Conservation (phyloP, 2,113 vertebrate species). For the Mirza zaza region DNA sequence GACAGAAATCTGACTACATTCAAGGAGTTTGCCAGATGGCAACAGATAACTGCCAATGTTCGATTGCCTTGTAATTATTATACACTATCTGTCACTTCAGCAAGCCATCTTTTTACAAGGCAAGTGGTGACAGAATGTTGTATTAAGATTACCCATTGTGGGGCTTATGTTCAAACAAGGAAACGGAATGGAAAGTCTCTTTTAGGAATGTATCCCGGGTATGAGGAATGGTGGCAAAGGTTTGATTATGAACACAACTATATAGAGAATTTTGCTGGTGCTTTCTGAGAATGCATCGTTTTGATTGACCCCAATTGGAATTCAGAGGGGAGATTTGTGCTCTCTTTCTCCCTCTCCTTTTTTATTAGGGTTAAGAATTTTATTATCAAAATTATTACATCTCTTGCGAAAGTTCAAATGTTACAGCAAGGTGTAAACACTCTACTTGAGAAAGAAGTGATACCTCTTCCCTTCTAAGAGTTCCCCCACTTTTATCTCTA, state of each 20-base stretch:
- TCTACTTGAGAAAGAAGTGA: slow-evolving; percentile 90
- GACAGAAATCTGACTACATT: slow-evolving; percentile 68
- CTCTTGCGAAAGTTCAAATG: slow-evolving; percentile 94
- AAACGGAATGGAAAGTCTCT: slow-evolving; percentile 33
- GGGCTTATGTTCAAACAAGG: slow-evolving; percentile 46
- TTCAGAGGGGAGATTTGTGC: background rate
- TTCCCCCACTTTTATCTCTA: background rate
- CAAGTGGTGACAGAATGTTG: slow-evolving; percentile 51
- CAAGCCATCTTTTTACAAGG: slow-evolving; percentile 54
- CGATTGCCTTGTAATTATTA: slow-evolving; percentile 64
- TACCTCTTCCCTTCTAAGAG: slow-evolving; percentile 82
- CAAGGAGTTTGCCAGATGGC: slow-evolving; percentile 63
- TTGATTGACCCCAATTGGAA: background rate
- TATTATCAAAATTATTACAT: slow-evolving; percentile 99
- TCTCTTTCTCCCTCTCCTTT: background rate
- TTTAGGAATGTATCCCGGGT: background rate
- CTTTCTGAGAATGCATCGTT: background rate
- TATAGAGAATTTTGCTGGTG: background rate
- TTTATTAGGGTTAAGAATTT: slow-evolving; percentile 94
- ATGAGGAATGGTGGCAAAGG: background rate
- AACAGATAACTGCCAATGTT: slow-evolving; percentile 46
- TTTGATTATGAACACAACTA: background rate
- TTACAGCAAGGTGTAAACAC: slow-evolving; percentile 94
- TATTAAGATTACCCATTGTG: slow-evolving; percentile 31
- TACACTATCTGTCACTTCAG: slow-evolving; percentile 66